phyloP scores from a whole-genome alignment of 1,140 invertebrate genomes.

The Solen grandis region DNA sequence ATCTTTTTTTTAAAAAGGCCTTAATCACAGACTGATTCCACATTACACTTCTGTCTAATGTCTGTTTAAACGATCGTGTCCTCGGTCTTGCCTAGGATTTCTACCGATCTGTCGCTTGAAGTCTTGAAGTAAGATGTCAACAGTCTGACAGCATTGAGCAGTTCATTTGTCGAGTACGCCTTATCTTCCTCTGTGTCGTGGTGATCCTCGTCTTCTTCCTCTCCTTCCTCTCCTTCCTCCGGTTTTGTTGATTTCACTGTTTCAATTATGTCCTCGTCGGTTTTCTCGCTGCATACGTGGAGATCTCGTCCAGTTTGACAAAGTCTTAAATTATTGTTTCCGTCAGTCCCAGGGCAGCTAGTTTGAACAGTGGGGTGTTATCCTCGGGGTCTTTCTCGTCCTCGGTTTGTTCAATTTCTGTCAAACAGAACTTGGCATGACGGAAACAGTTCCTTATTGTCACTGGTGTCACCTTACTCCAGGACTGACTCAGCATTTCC shows the following conservation, averaged over 20 bases:
- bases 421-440: background rate
- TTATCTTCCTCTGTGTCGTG: no score
- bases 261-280: background rate
- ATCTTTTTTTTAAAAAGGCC: no score
- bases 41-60: no score
- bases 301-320: background rate
- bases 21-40: no score
- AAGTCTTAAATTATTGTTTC: background rate
- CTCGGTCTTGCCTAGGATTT: no score
- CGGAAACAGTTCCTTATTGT: background rate
- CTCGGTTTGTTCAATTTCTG: background rate
- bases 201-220: background rate
- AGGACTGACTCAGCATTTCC: background rate
- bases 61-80: no score
- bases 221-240: background rate
- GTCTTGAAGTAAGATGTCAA: no score
- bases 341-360: background rate
- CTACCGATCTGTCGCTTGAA: no score
- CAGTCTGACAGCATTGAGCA: no score
- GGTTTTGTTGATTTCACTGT: background rate
- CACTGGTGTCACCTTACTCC: background rate
- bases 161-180: no score
- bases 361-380: background rate
- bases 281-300: background rate
- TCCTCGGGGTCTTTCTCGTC: background rate